Percentiles rank a stretch among this genome's conserved stretches.
phyloP scores from a whole-genome alignment of 1,140 invertebrate species.

The Goniozus legneri region DNA sequence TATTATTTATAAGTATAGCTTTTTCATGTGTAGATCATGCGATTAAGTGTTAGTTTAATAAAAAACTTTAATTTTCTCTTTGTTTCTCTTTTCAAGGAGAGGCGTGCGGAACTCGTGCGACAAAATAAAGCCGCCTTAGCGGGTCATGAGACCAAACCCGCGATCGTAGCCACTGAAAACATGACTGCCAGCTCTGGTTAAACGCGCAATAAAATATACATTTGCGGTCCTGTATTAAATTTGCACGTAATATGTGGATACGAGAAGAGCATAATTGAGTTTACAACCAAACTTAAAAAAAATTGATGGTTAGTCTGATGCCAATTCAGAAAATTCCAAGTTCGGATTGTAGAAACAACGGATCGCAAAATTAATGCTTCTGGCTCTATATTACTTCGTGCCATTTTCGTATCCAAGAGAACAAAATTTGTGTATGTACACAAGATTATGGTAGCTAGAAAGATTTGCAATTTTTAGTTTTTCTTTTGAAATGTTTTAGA shows the following conservation, averaged over 20 bases:
- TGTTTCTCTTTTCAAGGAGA: slow-evolving; percentile 75
- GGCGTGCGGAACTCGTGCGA: slow-evolving; percentile 77
- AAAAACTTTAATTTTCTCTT: slow-evolving; percentile 25
- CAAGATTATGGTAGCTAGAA: slow-evolving; percentile 9
- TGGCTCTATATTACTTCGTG: slow-evolving; percentile 28
- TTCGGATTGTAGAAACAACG: neutral
- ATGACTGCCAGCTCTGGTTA: slow-evolving; percentile 63
- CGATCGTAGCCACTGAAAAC: slow-evolving; percentile 37
- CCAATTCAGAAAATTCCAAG: neutral
- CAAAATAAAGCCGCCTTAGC: slow-evolving; percentile 73
- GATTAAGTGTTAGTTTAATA: slow-evolving; percentile 6
- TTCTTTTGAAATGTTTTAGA: slow-evolving; percentile 2
- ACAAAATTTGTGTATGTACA: slow-evolving; percentile 11
- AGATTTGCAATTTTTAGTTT: slow-evolving; percentile 14
- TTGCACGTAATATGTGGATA: too few relatives aligned
- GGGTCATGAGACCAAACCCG: slow-evolving; percentile 37
- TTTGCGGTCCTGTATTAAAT: too few relatives aligned
- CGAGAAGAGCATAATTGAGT: too few relatives aligned
- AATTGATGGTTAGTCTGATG: too few relatives aligned
- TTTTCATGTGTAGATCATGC: neutral
- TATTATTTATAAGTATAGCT: too few relatives aligned
- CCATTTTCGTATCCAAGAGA: slow-evolving; percentile 20
- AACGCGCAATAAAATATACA: too few relatives aligned
- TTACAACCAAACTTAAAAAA: too few relatives aligned
- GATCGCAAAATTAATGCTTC: too few relatives aligned